Evolutionary conservation across 2,888 invertebrate genomes (phyloP).

Genomic region (Acholoe squamosa): DNA sequence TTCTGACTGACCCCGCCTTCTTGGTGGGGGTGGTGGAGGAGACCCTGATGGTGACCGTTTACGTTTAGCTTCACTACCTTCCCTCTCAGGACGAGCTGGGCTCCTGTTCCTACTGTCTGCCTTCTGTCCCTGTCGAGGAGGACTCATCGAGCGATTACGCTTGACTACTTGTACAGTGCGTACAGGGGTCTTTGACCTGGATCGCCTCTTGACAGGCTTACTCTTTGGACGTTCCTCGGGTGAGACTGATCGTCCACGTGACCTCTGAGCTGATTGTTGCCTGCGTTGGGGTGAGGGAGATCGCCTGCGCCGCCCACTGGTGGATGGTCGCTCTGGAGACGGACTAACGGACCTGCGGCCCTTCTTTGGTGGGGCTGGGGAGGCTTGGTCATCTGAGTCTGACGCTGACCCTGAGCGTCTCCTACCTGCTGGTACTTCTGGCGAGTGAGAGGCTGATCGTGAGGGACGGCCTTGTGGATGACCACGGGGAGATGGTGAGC

Average conservation of each 20-base stretch:
- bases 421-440: background rate
- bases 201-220: background rate
- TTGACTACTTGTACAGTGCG: background rate
- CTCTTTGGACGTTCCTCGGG: background rate
- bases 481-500: background rate
- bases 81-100: background rate
- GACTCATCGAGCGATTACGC: background rate
- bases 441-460: conserved; percentile 23
- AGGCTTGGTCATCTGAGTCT: background rate
- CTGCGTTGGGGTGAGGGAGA: conserved; percentile 13
- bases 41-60: background rate
- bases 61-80: background rate
- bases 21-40: conserved; percentile 16
- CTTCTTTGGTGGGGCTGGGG: conserved; percentile 48
- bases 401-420: background rate
- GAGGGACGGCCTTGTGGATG: background rate
- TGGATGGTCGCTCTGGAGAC: conserved; percentile 14
- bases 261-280: background rate
- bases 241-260: background rate
- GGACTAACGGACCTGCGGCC: background rate
- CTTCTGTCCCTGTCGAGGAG: background rate
- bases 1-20: conserved; percentile 19
- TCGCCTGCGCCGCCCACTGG: background rate
- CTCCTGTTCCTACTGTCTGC: background rate
- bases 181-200: background rate